Evolutionary conservation across 2,888 invertebrate genomes (phyloP).

Genomic region (Pollenia amentaria): DNA sequence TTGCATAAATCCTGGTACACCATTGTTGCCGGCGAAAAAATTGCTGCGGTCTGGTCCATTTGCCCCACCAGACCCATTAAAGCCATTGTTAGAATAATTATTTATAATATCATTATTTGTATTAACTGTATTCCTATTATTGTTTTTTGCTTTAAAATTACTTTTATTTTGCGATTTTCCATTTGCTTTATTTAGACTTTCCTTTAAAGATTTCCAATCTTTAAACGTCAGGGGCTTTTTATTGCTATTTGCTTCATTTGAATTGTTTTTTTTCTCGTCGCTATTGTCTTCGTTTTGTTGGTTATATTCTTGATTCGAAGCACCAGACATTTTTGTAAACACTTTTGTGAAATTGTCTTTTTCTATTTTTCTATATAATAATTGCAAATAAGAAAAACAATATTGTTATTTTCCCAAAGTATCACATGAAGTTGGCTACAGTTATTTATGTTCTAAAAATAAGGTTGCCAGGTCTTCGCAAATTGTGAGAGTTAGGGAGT

Average conservation of each 20-base stretch:
- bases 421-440: constrained; percentile 7
- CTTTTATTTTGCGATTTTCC: constrained; percentile 12
- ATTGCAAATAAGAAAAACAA: constrained; percentile 1
- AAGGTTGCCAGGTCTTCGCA: background rate
- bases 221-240: constrained; percentile 76
- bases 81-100: background rate
- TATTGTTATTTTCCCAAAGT: background rate
- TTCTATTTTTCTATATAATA: background rate
- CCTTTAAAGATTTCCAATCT: constrained; percentile 79
- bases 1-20: background rate
- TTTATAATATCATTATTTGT: background rate
- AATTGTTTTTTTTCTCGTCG: constrained; percentile 7
- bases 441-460: background rate
- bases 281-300: background rate
- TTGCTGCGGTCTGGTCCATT: background rate
- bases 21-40: background rate
- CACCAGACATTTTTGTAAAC: constrained; percentile 4
- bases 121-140: background rate
- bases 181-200: constrained; percentile 51
- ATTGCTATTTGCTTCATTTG: too few relatives aligned
- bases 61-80: background rate
- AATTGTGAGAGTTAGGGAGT: too few relatives aligned
- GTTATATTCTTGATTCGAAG: background rate
- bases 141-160: background rate
- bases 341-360: constrained; percentile 6